A percentile compares a stretch with the other conserved stretches of the same genome.
Evolutionary conservation across 2,113 vertebrate species (phyloP).

Genomic region (Amazona guildingii): DNA sequence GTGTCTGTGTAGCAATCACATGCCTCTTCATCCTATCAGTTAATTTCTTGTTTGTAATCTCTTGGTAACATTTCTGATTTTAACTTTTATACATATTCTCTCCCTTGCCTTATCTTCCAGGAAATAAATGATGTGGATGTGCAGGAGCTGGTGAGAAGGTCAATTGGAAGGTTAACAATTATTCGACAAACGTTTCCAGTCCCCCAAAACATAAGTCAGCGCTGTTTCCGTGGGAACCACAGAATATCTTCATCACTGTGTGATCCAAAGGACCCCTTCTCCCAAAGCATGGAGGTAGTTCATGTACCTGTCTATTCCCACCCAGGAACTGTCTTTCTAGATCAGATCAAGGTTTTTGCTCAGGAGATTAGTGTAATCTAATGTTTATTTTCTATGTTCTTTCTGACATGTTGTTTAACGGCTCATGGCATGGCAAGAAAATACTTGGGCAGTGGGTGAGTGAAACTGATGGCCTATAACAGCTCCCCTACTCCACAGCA

Average conservation of each 20-base stretch:
- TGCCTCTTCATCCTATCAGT: neutral
- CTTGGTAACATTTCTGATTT: neutral
- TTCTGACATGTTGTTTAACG: neutral
- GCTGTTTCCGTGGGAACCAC: conserved; percentile 95
- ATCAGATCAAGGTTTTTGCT: neutral
- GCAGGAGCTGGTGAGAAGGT: conserved; percentile 96
- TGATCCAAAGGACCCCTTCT: conserved; percentile 92
- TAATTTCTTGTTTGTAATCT: neutral
- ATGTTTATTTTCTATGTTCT: neutral
- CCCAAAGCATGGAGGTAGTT: conserved; percentile 93
- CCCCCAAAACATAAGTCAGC: conserved; percentile 92
- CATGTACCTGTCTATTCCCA: neutral
- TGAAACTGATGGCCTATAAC: neutral
- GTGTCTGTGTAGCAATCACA: neutral
- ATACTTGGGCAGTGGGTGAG: accelerated
- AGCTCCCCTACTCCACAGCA: neutral
- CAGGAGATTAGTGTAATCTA: neutral
- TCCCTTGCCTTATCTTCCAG: conserved; percentile 72
- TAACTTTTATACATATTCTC: neutral
- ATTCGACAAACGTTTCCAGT: conserved; percentile 95
- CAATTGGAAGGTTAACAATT: conserved; percentile 93
- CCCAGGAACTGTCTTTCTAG: neutral
- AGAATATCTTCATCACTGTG: conserved; percentile 95
- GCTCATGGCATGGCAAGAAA: neutral
- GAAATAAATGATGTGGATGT: conserved; percentile 93